Conservation (phyloP, 1,140 invertebrate species). For the Bursaphelenchus mucronatus region DNA sequence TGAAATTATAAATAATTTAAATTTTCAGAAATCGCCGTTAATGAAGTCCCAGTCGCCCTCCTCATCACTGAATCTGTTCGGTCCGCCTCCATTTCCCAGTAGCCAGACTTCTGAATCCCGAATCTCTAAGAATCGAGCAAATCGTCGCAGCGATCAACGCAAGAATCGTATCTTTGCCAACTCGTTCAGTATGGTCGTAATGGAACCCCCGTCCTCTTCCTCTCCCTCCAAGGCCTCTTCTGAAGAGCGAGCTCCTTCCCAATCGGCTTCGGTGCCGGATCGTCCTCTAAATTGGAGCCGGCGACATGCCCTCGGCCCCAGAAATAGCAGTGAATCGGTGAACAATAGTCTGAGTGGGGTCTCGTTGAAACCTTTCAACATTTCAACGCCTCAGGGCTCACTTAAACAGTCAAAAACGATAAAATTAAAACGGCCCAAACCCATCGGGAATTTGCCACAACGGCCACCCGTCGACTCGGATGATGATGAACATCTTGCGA, state of each 20-base stretch:
- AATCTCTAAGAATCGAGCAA: slow-evolving; percentile 8
- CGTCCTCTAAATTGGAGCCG: background rate
- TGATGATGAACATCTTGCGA: too few relatives aligned
- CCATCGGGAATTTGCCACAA: too few relatives aligned
- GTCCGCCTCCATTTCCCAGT: slow-evolving; percentile 6
- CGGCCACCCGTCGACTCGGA: too few relatives aligned
- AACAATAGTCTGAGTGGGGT: too few relatives aligned
- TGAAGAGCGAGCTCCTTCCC: slow-evolving; percentile 12
- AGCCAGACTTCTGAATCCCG: background rate
- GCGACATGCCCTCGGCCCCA: too few relatives aligned
- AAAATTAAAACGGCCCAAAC: too few relatives aligned
- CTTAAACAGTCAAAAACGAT: too few relatives aligned
- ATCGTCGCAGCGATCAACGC: slow-evolving; percentile 13
- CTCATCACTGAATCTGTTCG: slow-evolving; percentile 6
- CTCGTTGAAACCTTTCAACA: too few relatives aligned
- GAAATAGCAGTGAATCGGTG: too few relatives aligned
- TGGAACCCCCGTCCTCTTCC: slow-evolving; percentile 2
- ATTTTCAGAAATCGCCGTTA: background rate
- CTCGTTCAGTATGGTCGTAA: slow-evolving; percentile 9
- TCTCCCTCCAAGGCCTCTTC: background rate
- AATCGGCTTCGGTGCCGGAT: slow-evolving; percentile 8
- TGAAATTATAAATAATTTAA: background rate
- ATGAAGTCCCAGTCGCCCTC: background rate
- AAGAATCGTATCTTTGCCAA: slow-evolving; percentile 14
- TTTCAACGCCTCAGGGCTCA: too few relatives aligned